Conservation (phyloP, 2,888 invertebrate genomes). For the Boloria selene region DNA sequence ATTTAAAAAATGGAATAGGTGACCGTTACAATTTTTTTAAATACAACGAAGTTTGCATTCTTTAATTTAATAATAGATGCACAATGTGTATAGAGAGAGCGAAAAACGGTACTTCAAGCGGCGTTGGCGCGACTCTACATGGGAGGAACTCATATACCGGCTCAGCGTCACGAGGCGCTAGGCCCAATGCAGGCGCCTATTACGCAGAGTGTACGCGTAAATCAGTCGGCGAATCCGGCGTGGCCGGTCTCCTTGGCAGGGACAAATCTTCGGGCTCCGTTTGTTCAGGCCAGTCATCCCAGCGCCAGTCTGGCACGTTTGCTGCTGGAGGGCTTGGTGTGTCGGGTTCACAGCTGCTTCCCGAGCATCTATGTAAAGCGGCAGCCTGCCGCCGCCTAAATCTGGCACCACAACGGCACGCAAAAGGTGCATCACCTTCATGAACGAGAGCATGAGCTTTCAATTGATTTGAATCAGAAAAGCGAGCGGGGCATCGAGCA, state of each 20-base stretch:
- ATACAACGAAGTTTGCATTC: slow-evolving; percentile 22
- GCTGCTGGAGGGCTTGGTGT: slow-evolving; percentile 75
- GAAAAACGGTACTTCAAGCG: slow-evolving; percentile 39
- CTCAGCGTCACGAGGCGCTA: slow-evolving; percentile 62
- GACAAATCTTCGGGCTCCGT: slow-evolving; percentile 96
- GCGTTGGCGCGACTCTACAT: slow-evolving; percentile 68
- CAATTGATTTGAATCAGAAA: slow-evolving; percentile 95
- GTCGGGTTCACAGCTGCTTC: slow-evolving; percentile 66
- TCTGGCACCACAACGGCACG: slow-evolving; percentile 90
- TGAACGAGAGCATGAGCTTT: slow-evolving; percentile 95
- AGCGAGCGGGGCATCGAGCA: slow-evolving; percentile 91
- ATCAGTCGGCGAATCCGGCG: slow-evolving; percentile 78
- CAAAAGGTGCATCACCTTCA: slow-evolving; percentile 94
- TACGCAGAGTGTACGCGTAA: slow-evolving; percentile 78
- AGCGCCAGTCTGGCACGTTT: slow-evolving; percentile 70
- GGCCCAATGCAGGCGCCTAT: slow-evolving; percentile 58
- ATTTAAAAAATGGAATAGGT: slow-evolving; percentile 50
- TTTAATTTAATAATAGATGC: slow-evolving; percentile 18
- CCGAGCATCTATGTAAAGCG: slow-evolving; percentile 90
- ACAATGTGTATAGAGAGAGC: slow-evolving; percentile 34
- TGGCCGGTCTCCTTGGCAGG: slow-evolving; percentile 82
- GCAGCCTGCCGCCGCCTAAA: slow-evolving; percentile 95
- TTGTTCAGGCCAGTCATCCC: slow-evolving; percentile 88
- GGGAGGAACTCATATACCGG: slow-evolving; percentile 91
- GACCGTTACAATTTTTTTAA: slow-evolving; percentile 50